Evolutionary conservation across 2,113 vertebrate genomes (phyloP), one percentile per base, ranked within the genome.

Genomic region (Megaceryle torquata): DNA sequence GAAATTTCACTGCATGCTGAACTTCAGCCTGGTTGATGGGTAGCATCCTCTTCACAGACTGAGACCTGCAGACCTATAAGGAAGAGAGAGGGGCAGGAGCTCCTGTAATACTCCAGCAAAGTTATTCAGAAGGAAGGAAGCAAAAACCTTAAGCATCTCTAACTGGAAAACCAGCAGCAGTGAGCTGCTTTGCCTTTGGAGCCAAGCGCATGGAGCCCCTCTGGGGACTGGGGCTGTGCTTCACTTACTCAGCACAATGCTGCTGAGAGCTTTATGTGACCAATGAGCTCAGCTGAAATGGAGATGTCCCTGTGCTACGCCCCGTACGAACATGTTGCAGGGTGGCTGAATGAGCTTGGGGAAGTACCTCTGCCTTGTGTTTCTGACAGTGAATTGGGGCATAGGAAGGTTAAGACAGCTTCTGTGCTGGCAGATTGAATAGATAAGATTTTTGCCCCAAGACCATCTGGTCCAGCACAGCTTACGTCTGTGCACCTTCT

Each of bases 211-310:
- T 1, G 11, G 22, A 84, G 10, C 7, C 2, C 14, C 35, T 53
- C 5, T 53, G 12, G 22, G 22, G 28, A 43, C 7, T 0, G 2
- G 37, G 11, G 14, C 22, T 2, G 0, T 13, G 26, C 29, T 67
- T 43, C 57, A 37, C 17, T n/a, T 15, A 15, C 60, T 59, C 43
- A 78, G 18, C 41, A 57, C 39, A 65, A 33, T 6, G 6, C 11
- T 61, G 29, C 46, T 33, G 37, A 61, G 44, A 57, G 35, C 28
- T 59, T 63, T 26, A 8, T 7, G 39, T 65, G 44, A 39, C 2
- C 67, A 28, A 15, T 7, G 10, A 65, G 20, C 18, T 10, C 1
- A 0, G 33, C 19, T 29, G 43, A 75, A 50, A 64, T 3, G 10
- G 57, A 59, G 57, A 14, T n/a, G 43, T 37, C 7, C 12, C 22